Base-by-base conservation (phyloP, 2,797 vertebrate species). In the Trachurus trachurus region DNA sequence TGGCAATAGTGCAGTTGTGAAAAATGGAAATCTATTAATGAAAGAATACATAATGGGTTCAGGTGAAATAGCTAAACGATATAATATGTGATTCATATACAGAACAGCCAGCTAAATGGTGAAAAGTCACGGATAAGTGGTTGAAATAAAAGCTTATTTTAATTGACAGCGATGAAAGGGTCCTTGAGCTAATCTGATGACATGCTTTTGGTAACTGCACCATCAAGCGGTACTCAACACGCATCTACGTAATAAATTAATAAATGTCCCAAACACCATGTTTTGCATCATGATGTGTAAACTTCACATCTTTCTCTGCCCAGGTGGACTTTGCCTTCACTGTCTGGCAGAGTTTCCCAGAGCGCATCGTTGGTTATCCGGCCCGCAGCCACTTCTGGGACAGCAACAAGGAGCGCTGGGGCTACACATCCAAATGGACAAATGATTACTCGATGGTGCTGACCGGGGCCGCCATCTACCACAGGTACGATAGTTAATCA, bases 301-400 rank as follows among this genome's bases (percentile, higher is more conserved):
- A 45, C 7, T 65, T 12, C 29, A n/a, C 44, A 0, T 65, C 9
- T 66, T 4, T 66, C 10, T 80, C 15, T 22, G 77, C 77, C n/a
- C 94, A 99, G 98, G 98, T 99, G 97, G 98, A 99, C 95, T 99
- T 99, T 86, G 98, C 98, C 90, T 99, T 99, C 91, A 99, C 97
- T 0, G 98, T 99, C 71, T 99, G 98, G 98, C 97, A 98, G 94
- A 99, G 97, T 87, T 99, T 99, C 82, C 98, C 98, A 0, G 98
- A 99, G 88, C 96, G 98, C 67, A 98, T 99, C 47, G 98, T 99
- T 64, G 98, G 98, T 22, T 99, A 99, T 63, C 98, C 98, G 0
- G 98, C 98, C 9, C 97, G 98, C 78, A 99, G 98, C 94, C 98
- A 99, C 89, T 99, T 99, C 94, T 99, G 98, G 98, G 98, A 99